Percentiles rank a stretch among this genome's conserved stretches.
These are phyloP conservation scores for Okamejei kenojei DNA, from an alignment of 2,797 vertebrate genomes.

Conservation along the genomic window DNA sequence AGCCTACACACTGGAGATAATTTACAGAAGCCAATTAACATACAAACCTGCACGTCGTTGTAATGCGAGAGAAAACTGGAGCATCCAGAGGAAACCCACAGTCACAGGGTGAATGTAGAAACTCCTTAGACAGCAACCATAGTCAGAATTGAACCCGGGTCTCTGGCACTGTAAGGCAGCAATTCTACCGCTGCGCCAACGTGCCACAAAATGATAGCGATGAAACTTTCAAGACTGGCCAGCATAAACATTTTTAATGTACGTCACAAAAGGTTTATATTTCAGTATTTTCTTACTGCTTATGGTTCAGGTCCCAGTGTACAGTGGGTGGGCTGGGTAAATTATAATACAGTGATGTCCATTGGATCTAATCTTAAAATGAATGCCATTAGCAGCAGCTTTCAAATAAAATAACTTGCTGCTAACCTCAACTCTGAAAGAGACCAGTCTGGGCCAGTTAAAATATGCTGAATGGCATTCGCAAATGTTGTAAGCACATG, in stretches of 20 bases:
- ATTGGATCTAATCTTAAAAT: background rate
- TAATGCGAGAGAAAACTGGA: no score
- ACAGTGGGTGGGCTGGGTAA: background rate
- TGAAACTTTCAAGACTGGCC: no score
- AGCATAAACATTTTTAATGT: background rate
- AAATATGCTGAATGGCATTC: constrained; percentile 17
- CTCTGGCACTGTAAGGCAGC: no score
- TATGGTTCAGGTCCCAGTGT: background rate
- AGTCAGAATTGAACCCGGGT: no score
- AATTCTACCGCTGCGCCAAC: no score
- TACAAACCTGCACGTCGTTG: no score
- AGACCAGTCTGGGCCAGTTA: background rate
- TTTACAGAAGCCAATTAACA: no score
- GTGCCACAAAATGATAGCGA: no score
- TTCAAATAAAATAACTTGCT: constrained; percentile 5
- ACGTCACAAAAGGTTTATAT: background rate
- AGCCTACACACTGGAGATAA: no score
- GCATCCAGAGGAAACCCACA: no score
- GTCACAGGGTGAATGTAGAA: no score
- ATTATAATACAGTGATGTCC: background rate
- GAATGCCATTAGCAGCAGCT: background rate
- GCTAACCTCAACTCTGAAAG: background rate
- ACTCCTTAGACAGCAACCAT: no score
- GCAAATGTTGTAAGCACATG: constrained; percentile 6
- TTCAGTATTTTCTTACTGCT: background rate